phyloP scores from a whole-genome alignment of 2,888 invertebrate species.

The Callinectes sapidus region DNA sequence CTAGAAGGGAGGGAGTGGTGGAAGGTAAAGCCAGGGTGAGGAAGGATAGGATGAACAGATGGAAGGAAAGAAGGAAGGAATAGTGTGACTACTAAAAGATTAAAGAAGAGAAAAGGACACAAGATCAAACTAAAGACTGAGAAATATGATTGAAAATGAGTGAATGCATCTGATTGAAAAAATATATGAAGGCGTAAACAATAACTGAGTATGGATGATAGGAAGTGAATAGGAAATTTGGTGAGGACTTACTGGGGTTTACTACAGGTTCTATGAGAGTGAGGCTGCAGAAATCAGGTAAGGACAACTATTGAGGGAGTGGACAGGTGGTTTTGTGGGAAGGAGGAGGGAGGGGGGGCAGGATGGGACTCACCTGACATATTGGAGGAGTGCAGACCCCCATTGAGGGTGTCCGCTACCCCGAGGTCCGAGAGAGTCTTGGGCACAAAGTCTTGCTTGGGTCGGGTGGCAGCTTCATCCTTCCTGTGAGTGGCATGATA shows the following conservation, averaged over 20 bases:
- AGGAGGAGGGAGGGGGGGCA: neutral
- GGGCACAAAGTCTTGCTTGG: constrained; percentile 92
- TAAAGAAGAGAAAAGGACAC: neutral
- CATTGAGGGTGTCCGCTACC: constrained; percentile 77
- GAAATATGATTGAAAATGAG: neutral
- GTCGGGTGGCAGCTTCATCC: constrained; percentile 91
- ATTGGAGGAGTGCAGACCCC: constrained; percentile 74
- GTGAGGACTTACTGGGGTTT: neutral
- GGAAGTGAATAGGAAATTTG: neutral
- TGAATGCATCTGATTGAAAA: neutral
- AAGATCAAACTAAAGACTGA: neutral
- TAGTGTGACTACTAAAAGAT: neutral
- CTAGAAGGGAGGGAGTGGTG: neutral
- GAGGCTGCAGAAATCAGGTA: neutral
- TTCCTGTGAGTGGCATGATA: constrained; percentile 76
- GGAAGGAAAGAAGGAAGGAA: neutral
- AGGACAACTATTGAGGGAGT: neutral
- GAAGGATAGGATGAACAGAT: neutral
- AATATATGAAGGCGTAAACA: neutral
- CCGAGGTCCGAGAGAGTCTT: constrained; percentile 92
- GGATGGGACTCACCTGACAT: constrained; percentile 73
- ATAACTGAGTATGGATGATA: neutral
- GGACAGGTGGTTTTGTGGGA: neutral
- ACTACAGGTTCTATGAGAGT: neutral
- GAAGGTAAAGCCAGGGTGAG: neutral